A percentile compares a stretch with the other conserved stretches of the same genome.
Conservation (phyloP, 2,797 vertebrate species). For the Manis crassicaudata region DNA sequence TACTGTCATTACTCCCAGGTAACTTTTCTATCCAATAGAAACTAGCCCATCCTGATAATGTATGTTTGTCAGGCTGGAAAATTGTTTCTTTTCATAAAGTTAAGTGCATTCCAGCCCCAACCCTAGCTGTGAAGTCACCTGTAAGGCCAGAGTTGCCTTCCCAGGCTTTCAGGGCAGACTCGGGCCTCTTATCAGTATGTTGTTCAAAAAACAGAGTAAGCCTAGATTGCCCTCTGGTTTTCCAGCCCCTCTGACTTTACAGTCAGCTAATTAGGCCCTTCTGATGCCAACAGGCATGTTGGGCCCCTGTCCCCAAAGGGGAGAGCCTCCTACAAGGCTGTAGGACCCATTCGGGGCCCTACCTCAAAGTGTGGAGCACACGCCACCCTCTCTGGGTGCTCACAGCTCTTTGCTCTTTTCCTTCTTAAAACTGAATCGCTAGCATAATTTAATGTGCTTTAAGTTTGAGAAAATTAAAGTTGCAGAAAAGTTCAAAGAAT, state of each 20-base stretch:
- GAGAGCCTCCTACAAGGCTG: neutral
- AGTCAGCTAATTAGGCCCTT: slow-evolving; percentile 20
- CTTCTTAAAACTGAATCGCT: slow-evolving; percentile 22
- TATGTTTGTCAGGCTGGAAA: slow-evolving; percentile 24
- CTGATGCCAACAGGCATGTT: neutral
- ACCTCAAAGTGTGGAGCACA: neutral
- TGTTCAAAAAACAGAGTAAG: slow-evolving; percentile 14
- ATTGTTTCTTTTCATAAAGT: neutral
- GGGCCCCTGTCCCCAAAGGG: neutral
- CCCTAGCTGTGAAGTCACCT: neutral
- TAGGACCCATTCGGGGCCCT: neutral
- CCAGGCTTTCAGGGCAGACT: neutral
- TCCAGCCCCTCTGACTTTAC: neutral
- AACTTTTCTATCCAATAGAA: neutral
- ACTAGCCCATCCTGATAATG: neutral
- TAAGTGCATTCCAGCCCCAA: neutral
- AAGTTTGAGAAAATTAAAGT: slow-evolving; percentile 51
- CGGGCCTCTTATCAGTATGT: neutral
- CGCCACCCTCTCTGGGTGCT: neutral
- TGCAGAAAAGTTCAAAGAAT: neutral
- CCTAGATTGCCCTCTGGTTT: neutral
- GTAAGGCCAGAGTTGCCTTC: neutral
- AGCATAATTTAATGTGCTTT: neutral
- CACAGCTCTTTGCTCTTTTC: neutral
- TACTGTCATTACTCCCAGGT: neutral